Evolutionary conservation across 1,140 invertebrate species (phyloP), one percentile per base, ranked within the genome.

Genomic region (Lineus longissimus): DNA sequence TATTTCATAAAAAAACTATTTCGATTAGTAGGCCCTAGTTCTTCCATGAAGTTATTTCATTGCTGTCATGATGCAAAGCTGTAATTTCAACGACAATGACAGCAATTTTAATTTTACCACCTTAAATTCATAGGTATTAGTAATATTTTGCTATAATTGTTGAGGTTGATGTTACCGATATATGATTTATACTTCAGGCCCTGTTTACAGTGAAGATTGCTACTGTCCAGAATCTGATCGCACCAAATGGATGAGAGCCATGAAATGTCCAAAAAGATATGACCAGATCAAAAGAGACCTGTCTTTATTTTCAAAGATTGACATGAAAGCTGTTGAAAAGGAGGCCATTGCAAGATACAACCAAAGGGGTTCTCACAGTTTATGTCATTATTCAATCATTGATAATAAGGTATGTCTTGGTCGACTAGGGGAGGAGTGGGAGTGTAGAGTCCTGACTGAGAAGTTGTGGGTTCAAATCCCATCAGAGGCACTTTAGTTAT

Each of bases 381-480:
- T 97, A 68, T 95, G 94, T 77, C 91, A 95, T 78, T 98, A 97
- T 84, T 86, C 90, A 31, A 83, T 98, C 1, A 90, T 92, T 76
- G 79, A 89, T 70, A 96, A 96, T 80, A 78, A 90, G 79, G 88
- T 90, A 76, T 70, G 43, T 9, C 30, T 25, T 57, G 13, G 6
- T 7, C 23, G 9, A 51, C 4, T 43, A 19, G 19, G 19, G 40
- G 40, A 13, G 19, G 19, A 13, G 11, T 13, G 11, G 11, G 40
- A 43, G 40, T 13, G 11, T 11, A 43, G 40, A 43, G 40, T n/a
- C n/a, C n/a, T n/a, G n/a, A n/a, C n/a, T n/a, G n/a, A n/a, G n/a
- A n/a, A n/a, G n/a, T n/a, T n/a, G n/a, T n/a, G n/a, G n/a, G n/a
- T n/a, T n/a, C n/a, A n/a, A n/a, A n/a, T n/a, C n/a, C n/a, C n/a